phyloP scores from a whole-genome alignment of 92 coral and sea anemone species.

The Zoanthus sociatus region DNA sequence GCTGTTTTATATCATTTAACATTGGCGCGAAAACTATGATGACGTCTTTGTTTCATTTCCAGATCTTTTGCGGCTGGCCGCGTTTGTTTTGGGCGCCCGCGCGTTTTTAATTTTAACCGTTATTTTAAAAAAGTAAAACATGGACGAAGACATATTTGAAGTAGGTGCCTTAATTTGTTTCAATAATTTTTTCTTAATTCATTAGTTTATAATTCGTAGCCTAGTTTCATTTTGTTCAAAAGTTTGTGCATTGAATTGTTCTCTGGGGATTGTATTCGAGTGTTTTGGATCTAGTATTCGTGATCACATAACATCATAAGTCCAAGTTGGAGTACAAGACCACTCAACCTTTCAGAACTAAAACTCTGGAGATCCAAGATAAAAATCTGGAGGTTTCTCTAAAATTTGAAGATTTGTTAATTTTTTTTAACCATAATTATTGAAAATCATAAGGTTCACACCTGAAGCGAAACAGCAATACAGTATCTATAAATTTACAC shows the following conservation, averaged over 20 bases:
- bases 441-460: no score
- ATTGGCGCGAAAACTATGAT: constrained; percentile 45
- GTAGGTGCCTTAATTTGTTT: background rate
- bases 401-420: no score
- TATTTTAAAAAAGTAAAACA: background rate
- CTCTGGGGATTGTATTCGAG: no score
- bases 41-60: constrained; percentile 24
- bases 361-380: background rate
- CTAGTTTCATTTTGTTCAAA: no score
- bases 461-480: no score
- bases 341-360: background rate
- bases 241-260: no score
- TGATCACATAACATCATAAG: no score
- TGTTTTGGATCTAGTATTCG: no score
- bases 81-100: constrained; percentile 2
- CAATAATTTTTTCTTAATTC: background rate
- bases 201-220: background rate
- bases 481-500: no score
- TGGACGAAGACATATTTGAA: background rate
- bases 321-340: no score
- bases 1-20: background rate
- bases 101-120: background rate
- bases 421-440: no score
- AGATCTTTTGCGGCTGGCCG: background rate
- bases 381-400: no score